phyloP scores from a whole-genome alignment of 23 tunicate genomes.

The Halocynthia roretzi region DNA sequence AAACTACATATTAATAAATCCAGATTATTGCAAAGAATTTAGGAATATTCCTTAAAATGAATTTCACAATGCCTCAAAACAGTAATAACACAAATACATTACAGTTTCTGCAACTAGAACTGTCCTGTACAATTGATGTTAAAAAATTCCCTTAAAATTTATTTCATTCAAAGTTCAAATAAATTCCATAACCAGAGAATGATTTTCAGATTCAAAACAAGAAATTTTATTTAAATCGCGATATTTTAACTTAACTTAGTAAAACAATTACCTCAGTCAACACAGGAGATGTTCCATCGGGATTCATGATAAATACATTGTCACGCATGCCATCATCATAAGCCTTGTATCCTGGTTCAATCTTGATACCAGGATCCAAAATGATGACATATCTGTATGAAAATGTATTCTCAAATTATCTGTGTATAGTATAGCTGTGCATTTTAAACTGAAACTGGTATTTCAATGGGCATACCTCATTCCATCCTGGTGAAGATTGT shows the following conservation, averaged over 20 bases:
- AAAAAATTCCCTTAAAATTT: no score
- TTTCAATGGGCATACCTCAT: constrained; percentile 48
- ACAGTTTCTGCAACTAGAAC: no score
- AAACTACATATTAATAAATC: constrained; percentile 1
- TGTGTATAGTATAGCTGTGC: neutral
- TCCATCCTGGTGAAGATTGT: constrained; percentile 65
- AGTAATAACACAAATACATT: no score
- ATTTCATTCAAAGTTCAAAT: no score
- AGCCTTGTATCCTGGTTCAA: constrained; percentile 66
- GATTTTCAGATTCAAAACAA: no score
- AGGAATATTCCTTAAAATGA: no score
- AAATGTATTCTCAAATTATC: neutral
- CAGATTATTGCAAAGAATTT: no score
- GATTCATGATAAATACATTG: constrained; percentile 57
- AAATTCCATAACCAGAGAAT: no score
- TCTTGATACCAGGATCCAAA: constrained; percentile 90
- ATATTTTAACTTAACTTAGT: neutral
- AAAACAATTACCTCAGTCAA: constrained; percentile 45
- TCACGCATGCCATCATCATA: constrained; percentile 55
- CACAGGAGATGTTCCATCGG: constrained; percentile 37
- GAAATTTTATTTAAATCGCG: neutral
- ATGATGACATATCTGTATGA: constrained; percentile 73
- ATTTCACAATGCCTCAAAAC: no score
- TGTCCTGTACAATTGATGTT: no score
- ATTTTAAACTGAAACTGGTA: no score